Conservation (phyloP, 1,140 invertebrate species). For the Theocolax elegans region DNA sequence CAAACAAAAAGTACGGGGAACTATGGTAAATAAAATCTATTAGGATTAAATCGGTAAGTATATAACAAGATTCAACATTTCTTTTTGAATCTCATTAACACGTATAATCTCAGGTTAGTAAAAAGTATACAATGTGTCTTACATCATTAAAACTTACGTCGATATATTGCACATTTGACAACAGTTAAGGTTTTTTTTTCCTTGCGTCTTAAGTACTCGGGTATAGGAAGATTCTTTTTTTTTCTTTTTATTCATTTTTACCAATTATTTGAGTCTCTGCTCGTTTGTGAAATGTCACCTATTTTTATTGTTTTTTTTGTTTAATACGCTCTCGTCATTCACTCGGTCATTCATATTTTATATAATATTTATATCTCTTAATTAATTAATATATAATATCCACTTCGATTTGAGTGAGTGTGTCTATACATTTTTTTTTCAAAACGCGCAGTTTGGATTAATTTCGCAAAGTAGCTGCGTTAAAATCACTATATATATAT, state of each 20-base stretch:
- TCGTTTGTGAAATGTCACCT: no score
- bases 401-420: conserved; percentile 25
- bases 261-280: no score
- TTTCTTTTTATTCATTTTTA: background rate
- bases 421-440: conserved; percentile 31
- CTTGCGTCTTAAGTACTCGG: conserved; percentile 59
- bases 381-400: conserved; percentile 35
- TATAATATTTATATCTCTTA: conserved; percentile 41
- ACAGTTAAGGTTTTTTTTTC: conserved; percentile 63
- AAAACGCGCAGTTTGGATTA: conserved; percentile 19
- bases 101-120: conserved; percentile 35
- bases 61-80: no score
- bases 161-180: conserved; percentile 69
- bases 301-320: no score
- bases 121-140: conserved; percentile 63
- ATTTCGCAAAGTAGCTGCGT: conserved; percentile 20
- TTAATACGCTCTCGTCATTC: no score
- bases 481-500: conserved; percentile 20
- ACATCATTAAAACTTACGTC: conserved; percentile 61
- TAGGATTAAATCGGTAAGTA: no score
- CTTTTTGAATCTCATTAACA: no score
- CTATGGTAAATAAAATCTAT: no score
- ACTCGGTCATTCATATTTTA: conserved; percentile 24
- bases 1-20: background rate
- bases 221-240: conserved; percentile 56